A percentile compares a stretch with the other conserved stretches of the same genome.
Conservation (phyloP, 2,113 vertebrate species). For the Albula glossodonta region DNA sequence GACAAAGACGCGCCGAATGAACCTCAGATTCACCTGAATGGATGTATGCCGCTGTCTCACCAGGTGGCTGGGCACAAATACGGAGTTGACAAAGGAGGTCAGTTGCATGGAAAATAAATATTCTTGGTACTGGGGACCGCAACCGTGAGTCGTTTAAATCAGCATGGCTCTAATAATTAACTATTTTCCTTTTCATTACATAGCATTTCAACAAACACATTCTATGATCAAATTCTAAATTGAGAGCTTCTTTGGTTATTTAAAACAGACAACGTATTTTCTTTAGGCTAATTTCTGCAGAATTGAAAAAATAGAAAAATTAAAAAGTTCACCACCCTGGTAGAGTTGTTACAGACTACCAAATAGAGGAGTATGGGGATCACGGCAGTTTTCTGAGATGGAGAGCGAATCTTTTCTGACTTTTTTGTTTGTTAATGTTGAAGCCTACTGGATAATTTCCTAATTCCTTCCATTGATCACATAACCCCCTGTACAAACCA, state of each 20-base stretch:
- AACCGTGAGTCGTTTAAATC: too few species aligned
- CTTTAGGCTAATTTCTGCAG: too few species aligned
- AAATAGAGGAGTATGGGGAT: too few species aligned
- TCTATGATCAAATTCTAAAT: neutral
- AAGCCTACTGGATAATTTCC: neutral
- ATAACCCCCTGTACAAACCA: neutral
- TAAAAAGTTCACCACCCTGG: too few species aligned
- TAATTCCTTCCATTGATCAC: neutral
- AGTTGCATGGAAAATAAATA: constrained; percentile 55
- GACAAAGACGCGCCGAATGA: constrained; percentile 46
- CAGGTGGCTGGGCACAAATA: constrained; percentile 97
- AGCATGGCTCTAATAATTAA: too few species aligned
- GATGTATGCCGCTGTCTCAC: constrained; percentile 90
- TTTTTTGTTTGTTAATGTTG: neutral
- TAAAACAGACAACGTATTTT: too few species aligned
- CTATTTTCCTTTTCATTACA: neutral
- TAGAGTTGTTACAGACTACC: too few species aligned
- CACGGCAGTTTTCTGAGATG: neutral
- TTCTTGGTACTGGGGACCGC: neutral
- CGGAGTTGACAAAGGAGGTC: constrained; percentile 93
- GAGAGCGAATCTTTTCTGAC: neutral
- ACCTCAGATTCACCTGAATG: constrained; percentile 70
- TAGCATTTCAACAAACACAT: neutral
- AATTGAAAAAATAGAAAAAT: too few species aligned
- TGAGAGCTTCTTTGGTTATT: too few species aligned